phyloP scores from a whole-genome alignment of 2,888 invertebrate genomes.

The Eristalinus sepulchralis region DNA sequence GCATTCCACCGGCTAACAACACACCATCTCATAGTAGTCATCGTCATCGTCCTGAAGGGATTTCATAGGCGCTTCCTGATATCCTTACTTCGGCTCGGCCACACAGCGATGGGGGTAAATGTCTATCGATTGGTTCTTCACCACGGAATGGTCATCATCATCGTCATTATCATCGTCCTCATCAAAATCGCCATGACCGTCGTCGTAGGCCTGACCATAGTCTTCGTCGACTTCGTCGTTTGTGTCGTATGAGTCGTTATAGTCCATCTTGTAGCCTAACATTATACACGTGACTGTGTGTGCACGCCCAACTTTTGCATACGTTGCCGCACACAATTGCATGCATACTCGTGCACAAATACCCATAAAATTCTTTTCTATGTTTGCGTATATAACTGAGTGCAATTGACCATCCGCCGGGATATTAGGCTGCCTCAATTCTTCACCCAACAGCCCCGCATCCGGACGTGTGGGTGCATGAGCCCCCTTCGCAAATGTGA shows the following conservation, averaged over 20 bases:
- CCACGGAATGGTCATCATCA: constrained; percentile 21
- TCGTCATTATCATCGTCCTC: constrained; percentile 48
- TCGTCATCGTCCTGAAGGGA: constrained; percentile 57
- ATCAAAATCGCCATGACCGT: constrained; percentile 51
- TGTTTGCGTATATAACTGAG: constrained; percentile 47
- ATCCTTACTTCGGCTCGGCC: constrained; percentile 42
- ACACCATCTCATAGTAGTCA: constrained; percentile 44
- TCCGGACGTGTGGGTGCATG: constrained; percentile 43
- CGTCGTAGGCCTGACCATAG: constrained; percentile 42
- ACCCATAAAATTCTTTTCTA: constrained; percentile 32
- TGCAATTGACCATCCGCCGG: constrained; percentile 66
- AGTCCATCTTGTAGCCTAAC: constrained; percentile 54
- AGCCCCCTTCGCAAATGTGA: constrained; percentile 48
- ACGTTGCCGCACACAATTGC: constrained; percentile 23
- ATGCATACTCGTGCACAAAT: constrained; percentile 2
- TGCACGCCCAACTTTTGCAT: background rate
- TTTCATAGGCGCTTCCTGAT: constrained; percentile 61
- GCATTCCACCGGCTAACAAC: constrained; percentile 46
- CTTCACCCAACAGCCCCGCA: constrained; percentile 1
- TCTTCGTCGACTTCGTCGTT: constrained; percentile 69
- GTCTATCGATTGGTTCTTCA: constrained; percentile 67
- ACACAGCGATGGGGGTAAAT: constrained; percentile 46
- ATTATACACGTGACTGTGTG: background rate
- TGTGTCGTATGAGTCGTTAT: constrained; percentile 65
- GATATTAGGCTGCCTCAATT: constrained; percentile 55